Percentiles rank a stretch among this genome's conserved stretches.
These are phyloP conservation scores for Tachina lurida DNA, from an alignment of 2,888 invertebrate species.

Conservation along the genomic window DNA sequence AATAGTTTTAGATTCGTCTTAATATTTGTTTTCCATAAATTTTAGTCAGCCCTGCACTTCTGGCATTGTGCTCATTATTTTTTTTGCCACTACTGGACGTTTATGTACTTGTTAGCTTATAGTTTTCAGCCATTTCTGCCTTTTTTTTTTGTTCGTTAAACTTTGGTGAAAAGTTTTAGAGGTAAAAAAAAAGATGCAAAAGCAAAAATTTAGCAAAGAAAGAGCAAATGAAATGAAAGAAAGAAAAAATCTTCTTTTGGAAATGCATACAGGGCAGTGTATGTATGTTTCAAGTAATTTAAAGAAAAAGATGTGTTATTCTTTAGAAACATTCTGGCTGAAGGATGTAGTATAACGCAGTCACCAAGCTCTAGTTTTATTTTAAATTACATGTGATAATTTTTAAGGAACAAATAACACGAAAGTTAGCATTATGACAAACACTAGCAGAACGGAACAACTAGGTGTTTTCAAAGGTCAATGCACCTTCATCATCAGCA, in stretches of 20 bases:
- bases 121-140: not conserved
- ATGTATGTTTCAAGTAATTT: not conserved
- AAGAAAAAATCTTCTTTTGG: not conserved
- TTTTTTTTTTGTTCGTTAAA: slow-evolving; percentile 31
- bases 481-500: no score
- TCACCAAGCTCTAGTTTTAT: no score
- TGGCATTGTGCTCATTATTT: not conserved
- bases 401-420: no score
- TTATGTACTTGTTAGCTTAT: not conserved
- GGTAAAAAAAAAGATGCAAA: slow-evolving; percentile 13
- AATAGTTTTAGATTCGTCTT: slow-evolving; percentile 65
- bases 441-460: no score
- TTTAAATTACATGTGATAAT: no score
- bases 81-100: not conserved
- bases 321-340: no score
- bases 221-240: not conserved
- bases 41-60: slow-evolving; percentile 34
- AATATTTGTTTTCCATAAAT: slow-evolving; percentile 55
- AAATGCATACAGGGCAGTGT: not conserved
- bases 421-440: no score
- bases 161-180: slow-evolving; percentile 44
- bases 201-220: not conserved
- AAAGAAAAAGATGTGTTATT: not conserved
- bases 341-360: no score
- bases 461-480: no score